phyloP scores from a whole-genome alignment of 2,888 invertebrate species.

The Geotrupes spiniger region DNA sequence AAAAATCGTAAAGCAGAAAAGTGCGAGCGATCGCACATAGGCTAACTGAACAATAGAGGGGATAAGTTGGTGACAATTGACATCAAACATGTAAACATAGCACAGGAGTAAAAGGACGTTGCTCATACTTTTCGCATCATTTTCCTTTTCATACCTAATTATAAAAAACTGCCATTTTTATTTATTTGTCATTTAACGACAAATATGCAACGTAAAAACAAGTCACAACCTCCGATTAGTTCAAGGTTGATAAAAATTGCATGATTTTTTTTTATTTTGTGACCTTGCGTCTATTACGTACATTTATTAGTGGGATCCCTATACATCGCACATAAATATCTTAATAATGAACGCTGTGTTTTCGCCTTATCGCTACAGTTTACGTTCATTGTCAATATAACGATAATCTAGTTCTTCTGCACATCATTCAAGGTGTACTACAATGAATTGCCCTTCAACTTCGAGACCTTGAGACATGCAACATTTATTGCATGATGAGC shows the following conservation, averaged over 20 bases:
- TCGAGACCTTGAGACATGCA: constrained; percentile 38
- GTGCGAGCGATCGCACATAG: constrained; percentile 43
- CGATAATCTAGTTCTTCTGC: constrained; percentile 12
- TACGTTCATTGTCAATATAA: no score
- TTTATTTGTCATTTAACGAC: not conserved
- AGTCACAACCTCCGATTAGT: constrained; percentile 28
- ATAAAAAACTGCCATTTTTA: not conserved
- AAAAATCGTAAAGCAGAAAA: constrained; percentile 45
- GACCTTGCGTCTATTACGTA: constrained; percentile 33
- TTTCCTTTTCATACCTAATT: no score
- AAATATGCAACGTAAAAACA: not conserved
- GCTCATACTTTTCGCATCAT: constrained; percentile 1
- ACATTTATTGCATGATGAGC: constrained; percentile 29
- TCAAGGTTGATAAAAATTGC: constrained; percentile 35
- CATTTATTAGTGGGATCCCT: not conserved
- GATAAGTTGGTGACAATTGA: constrained; percentile 34
- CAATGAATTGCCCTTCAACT: constrained; percentile 30
- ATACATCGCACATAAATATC: not conserved
- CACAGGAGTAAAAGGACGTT: not conserved
- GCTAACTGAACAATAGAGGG: constrained; percentile 43
- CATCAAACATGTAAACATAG: constrained; percentile 15
- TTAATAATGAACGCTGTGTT: not conserved
- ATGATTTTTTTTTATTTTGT: constrained; percentile 33
- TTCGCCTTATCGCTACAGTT: not conserved
- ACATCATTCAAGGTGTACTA: constrained; percentile 39